phyloP scores from a whole-genome alignment of 53 echinoderm and acorn worm genomes.

The Temnopleurus reevesii region DNA sequence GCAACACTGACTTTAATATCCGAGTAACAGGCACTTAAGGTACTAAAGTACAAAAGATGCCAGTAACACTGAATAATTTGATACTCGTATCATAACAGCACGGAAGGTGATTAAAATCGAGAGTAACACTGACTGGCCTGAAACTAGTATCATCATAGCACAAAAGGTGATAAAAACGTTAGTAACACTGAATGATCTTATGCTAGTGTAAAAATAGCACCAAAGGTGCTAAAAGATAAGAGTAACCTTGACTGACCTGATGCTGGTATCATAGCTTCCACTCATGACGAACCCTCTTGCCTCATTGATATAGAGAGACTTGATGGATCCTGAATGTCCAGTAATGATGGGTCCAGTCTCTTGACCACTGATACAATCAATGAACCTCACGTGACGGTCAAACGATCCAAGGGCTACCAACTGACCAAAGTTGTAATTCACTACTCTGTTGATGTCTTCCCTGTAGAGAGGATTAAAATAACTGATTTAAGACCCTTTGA shows the following conservation, averaged over 20 bases:
- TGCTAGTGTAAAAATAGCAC: no score
- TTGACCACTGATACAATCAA: slow-evolving; percentile 85
- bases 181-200: no score
- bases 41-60: no score
- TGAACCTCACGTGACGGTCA: slow-evolving; percentile 88
- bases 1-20: no score
- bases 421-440: slow-evolving; percentile 91
- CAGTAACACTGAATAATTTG: no score
- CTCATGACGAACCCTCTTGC: slow-evolving; percentile 83
- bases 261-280: slow-evolving; percentile 97
- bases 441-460: slow-evolving; percentile 90
- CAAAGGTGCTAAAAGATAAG: no score
- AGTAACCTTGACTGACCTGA: slow-evolving; percentile 67
- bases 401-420: slow-evolving; percentile 90
- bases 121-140: no score
- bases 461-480: slow-evolving; percentile 41
- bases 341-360: slow-evolving; percentile 86
- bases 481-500: no score
- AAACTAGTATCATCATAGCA: no score
- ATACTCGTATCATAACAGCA: no score
- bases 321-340: slow-evolving; percentile 96
- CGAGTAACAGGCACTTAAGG: no score
- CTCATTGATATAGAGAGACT: slow-evolving; percentile 87
- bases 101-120: no score
- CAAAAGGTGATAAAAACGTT: neutral